phyloP scores from a whole-genome alignment of 2,888 invertebrate species.

The Xestia ashworthii region DNA sequence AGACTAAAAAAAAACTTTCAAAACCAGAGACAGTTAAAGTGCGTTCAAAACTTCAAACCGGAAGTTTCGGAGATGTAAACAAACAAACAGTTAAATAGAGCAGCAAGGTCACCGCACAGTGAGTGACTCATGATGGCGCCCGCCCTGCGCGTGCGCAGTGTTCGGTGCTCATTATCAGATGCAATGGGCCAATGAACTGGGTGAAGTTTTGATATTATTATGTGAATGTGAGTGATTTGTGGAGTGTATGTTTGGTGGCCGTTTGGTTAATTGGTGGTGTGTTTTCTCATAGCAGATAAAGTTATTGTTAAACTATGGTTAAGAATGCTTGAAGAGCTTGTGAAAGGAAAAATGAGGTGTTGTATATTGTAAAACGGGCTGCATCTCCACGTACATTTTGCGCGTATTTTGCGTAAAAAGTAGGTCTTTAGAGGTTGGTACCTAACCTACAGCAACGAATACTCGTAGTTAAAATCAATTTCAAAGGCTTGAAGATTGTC shows the following conservation, averaged over 20 bases:
- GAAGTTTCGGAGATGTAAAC: conserved; percentile 61
- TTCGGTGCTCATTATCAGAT: conserved; percentile 68
- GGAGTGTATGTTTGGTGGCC: conserved; percentile 1
- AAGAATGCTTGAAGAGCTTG: neutral
- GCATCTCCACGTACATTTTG: no score
- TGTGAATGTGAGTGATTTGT: conserved; percentile 36
- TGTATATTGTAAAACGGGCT: no score
- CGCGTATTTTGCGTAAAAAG: no score
- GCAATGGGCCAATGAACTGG: conserved; percentile 62
- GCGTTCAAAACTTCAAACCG: conserved; percentile 30
- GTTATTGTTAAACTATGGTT: neutral
- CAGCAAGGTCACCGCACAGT: conserved; percentile 65
- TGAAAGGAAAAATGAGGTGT: no score
- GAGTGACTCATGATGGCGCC: conserved; percentile 59
- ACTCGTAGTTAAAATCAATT: neutral
- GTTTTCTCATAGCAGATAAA: neutral
- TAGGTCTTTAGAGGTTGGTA: neutral
- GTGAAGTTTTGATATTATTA: conserved; percentile 51
- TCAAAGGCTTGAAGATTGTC: neutral
- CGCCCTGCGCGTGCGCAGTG: conserved; percentile 41
- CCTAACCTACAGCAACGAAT: neutral
- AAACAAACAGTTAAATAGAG: conserved; percentile 64
- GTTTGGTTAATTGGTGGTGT: neutral
- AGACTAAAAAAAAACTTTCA: conserved; percentile 11
- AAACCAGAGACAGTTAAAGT: conserved; percentile 36